Percentiles rank a stretch among this genome's conserved stretches.
These are phyloP conservation scores for Rhadinocentrus ornatus DNA, from an alignment of 2,797 vertebrate species.

Conservation along the genomic window DNA sequence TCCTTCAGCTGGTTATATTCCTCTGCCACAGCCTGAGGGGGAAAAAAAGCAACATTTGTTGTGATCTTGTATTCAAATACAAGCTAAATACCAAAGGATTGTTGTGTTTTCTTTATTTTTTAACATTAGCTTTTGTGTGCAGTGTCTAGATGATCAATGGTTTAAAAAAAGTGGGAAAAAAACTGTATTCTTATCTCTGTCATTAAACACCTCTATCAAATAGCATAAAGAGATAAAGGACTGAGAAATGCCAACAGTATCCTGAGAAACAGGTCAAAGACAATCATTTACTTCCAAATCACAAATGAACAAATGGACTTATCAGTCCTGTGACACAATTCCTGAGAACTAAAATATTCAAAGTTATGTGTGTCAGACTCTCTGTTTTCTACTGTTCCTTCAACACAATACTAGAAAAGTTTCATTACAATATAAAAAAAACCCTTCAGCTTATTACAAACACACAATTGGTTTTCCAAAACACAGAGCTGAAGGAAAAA, in stretches of 20 bases:
- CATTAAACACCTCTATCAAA: not conserved
- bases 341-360: not conserved
- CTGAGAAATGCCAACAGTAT: not conserved
- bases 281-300: not conserved
- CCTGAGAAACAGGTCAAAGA: not conserved
- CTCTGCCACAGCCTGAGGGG: constrained; percentile 83
- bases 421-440: not conserved
- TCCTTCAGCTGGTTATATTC: constrained; percentile 91
- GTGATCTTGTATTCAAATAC: not conserved
- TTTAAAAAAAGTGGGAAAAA: not conserved
- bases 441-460: not conserved
- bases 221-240: not conserved
- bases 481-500: not conserved
- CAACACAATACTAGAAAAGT: not conserved
- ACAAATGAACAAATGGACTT: not conserved
- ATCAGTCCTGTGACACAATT: not conserved
- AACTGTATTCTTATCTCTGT: not conserved
- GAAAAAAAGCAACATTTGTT: constrained; percentile 2
- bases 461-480: not conserved
- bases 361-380: not conserved
- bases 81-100: not conserved
- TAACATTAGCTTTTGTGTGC: not conserved
- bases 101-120: not conserved
- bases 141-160: not conserved
- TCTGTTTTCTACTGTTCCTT: not conserved